phyloP scores from a whole-genome alignment of 1,140 invertebrate genomes.

The Zaprionus taronus region DNA sequence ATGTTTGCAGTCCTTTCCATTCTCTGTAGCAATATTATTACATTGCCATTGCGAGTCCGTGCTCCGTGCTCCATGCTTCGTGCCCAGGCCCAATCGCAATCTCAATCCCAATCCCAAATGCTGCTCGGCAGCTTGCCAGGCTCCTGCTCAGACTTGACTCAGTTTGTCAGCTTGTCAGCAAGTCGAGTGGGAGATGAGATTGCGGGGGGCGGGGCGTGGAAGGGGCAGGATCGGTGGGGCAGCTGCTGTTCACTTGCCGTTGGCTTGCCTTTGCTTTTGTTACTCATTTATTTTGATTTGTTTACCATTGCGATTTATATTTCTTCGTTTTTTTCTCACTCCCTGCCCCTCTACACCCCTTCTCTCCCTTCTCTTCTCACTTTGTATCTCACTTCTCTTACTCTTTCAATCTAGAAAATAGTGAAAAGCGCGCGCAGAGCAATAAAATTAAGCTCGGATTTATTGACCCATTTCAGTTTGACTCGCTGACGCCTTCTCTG shows the following conservation, averaged over 20 bases:
- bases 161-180: slow-evolving; percentile 73
- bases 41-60: slow-evolving; percentile 25
- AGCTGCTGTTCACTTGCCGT: slow-evolving; percentile 35
- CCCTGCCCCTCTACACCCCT: not conserved
- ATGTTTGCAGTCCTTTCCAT: slow-evolving; percentile 49
- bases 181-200: slow-evolving; percentile 11
- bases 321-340: slow-evolving; percentile 60
- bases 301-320: slow-evolving; percentile 83
- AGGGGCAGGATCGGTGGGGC: not conserved
- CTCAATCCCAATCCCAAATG: slow-evolving; percentile 52
- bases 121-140: slow-evolving; percentile 51
- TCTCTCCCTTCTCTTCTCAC: not conserved
- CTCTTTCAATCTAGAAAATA: slow-evolving; percentile 27
- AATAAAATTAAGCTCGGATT: slow-evolving; percentile 83
- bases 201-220: too few relatives aligned
- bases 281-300: slow-evolving; percentile 83
- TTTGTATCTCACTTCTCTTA: slow-evolving; percentile 7
- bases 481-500: slow-evolving; percentile 48
- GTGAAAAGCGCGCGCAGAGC: slow-evolving; percentile 59
- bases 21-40: slow-evolving; percentile 48
- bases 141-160: slow-evolving; percentile 26
- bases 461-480: slow-evolving; percentile 82
- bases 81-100: slow-evolving; percentile 16
- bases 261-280: slow-evolving; percentile 62
- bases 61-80: not conserved